Conservation (phyloP, 2,888 invertebrate species). For the Dynastes hyllus region DNA sequence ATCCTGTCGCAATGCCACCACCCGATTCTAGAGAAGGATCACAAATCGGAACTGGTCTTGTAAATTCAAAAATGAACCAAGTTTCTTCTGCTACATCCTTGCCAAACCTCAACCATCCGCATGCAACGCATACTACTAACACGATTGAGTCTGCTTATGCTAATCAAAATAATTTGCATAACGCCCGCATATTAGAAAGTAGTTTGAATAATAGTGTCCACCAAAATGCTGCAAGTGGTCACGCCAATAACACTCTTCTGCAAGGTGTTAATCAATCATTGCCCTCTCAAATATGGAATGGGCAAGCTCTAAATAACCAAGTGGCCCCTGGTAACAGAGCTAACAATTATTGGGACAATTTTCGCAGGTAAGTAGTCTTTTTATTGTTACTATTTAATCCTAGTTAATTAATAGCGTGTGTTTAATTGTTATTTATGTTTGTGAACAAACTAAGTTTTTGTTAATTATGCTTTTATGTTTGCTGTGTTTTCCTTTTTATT, state of each 20-base stretch:
- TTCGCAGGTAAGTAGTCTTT: conserved; percentile 82
- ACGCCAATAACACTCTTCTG: conserved; percentile 64
- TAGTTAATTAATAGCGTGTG: background rate
- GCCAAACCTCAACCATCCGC: conserved; percentile 67
- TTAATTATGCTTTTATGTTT: conserved; percentile 1
- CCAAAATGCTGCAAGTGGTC: conserved; percentile 58
- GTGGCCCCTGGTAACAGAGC: conserved; percentile 92
- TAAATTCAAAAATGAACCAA: conserved; percentile 60
- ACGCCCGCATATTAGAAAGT: conserved; percentile 64
- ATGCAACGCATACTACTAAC: conserved; percentile 59
- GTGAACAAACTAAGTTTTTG: background rate
- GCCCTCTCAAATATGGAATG: conserved; percentile 68
- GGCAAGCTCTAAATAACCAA: conserved; percentile 86
- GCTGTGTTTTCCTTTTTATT: background rate
- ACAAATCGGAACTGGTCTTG: conserved; percentile 49
- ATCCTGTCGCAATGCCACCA: conserved; percentile 54
- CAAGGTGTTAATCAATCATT: conserved; percentile 64
- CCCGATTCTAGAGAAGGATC: conserved; percentile 52
- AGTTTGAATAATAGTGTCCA: conserved; percentile 65
- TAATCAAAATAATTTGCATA: conserved; percentile 63
- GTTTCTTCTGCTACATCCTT: conserved; percentile 66
- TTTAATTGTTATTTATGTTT: background rate
- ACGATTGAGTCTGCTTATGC: conserved; percentile 61
- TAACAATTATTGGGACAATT: conserved; percentile 96
- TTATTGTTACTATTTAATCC: conserved; percentile 49